Base-by-base conservation (phyloP, 2,888 invertebrate species). In the Meteorus colon region DNA sequence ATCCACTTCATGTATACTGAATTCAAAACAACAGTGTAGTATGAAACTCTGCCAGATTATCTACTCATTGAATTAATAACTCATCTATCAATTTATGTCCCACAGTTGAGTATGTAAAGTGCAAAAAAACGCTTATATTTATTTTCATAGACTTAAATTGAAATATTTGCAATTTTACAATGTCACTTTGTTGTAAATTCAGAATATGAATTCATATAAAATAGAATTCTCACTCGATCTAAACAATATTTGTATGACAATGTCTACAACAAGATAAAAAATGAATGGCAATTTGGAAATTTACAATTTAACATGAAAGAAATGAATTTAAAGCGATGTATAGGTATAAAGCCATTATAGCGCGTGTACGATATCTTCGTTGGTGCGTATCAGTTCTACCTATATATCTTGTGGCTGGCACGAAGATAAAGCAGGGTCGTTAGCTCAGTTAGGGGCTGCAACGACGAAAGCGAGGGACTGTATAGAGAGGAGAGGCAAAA, bases 371-470 rank as follows among this genome's bases (percentile, higher is more conserved):
- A n/a, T 29, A 51, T 48, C 65, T 65, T 73, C 73, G 73, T 73
- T 51, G 48, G 65, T 55, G 73, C 67, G 66, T 73, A 73, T 73
- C 67, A 73, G 59, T 73, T 73, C 34, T 48, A 70, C 24, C 69
- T 75, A 76, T 81, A 80, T 79, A 79, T 78, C 78, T 75, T 76
- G 81, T 78, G 81, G 81, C 81, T 80, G 81, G 81, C 76, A 78
- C 76, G 74, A 78, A 82, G 81, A 82, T 83, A 84, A 83, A 82
- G 81, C 80, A 78, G 78, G 82, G 82, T 84, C 84, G 82, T 84
- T 84, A 83, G 82, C 82, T 81, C 80, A 79, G 60, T 60, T 51
- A 60, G 48, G 72, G 79, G 79, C 78, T 81, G 78, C 80, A 80
- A 77, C 77, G 76, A 73, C 76, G 77, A 62, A 74, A 69, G 62